Evolutionary conservation across 2,797 vertebrate genomes (phyloP), one percentile per base, ranked within the genome.

Genomic region (Margarornis squamiger): DNA sequence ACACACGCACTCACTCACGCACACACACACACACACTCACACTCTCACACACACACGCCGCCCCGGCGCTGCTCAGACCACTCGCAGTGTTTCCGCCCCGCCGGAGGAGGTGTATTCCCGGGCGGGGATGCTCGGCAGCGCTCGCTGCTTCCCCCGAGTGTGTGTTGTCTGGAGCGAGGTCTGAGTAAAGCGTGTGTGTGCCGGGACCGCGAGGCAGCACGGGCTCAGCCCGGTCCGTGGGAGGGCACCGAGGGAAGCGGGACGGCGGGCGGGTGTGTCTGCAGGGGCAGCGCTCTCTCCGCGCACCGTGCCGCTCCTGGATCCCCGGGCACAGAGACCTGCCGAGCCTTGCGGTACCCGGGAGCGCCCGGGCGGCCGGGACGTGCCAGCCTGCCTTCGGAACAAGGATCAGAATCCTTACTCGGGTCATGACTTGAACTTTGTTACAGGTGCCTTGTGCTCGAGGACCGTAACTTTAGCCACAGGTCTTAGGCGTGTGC

Each of bases 131-230:
- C 57, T 76, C 8, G 39, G 38, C 43, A 30, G 22, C 27, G 0
- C 39, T n/a, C 7, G 11, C 45, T 51, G 6, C 0, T 21, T 36
- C 38, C 26, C 8, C 0, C 12, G 26, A 11, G 75, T 39, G 73
- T 70, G 2, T 52, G 36, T 16, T 23, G 2, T 41, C 20, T 12
- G 13, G 24, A 32, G 38, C 1, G 54, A 67, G 41, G 32, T 55
- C 22, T 51, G 15, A 1, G 23, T 8, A 8, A 55, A 29, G n/a
- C 43, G 0, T 8, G 41, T 18, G 3, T 39, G 0, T 8, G 32
- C 10, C 14, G 27, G 0, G 12, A 1, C 58, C 5, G 3, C 15
- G 2, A 1, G 51, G 19, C 7, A 9, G 17, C 3, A 24, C 14
- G 36, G 14, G 1, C 22, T 39, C 12, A 2, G 23, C n/a, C 24